Conservation (phyloP, 1,140 invertebrate genomes). For the Cherax quadricarinatus region DNA sequence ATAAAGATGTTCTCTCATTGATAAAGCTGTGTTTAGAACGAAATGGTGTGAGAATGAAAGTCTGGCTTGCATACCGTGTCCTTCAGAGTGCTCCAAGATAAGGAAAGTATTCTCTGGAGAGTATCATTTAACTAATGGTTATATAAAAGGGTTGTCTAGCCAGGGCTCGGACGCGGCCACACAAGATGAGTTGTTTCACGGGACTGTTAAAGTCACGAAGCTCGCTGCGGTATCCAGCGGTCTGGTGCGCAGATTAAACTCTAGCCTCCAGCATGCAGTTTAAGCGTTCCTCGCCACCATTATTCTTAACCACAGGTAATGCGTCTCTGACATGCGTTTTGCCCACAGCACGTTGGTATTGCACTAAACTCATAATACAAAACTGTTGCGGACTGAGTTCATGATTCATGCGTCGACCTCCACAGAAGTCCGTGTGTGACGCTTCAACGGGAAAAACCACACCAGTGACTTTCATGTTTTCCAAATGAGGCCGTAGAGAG, state of each 20-base stretch:
- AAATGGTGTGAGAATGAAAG: too few relatives aligned
- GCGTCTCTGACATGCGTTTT: neutral
- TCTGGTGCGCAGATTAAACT: neutral
- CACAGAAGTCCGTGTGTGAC: neutral
- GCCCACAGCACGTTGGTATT: neutral
- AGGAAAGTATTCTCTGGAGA: too few relatives aligned
- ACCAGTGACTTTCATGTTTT: neutral
- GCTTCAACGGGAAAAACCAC: neutral
- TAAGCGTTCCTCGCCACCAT: neutral
- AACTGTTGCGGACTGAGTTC: neutral
- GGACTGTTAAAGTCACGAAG: neutral
- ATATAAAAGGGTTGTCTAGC: neutral
- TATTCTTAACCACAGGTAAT: neutral
- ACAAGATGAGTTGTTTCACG: neutral
- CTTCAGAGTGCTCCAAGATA: too few relatives aligned
- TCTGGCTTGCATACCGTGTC: too few relatives aligned
- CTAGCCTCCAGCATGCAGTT: neutral
- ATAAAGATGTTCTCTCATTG: too few relatives aligned
- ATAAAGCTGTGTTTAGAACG: too few relatives aligned
- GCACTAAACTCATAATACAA: neutral
- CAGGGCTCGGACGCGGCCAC: neutral
- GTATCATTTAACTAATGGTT: neutral
- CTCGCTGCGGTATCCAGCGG: neutral
- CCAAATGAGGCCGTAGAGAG: neutral
- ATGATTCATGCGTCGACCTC: neutral